phyloP scores from a whole-genome alignment of 2,888 invertebrate genomes.

The Sminthurinus aureus region DNA sequence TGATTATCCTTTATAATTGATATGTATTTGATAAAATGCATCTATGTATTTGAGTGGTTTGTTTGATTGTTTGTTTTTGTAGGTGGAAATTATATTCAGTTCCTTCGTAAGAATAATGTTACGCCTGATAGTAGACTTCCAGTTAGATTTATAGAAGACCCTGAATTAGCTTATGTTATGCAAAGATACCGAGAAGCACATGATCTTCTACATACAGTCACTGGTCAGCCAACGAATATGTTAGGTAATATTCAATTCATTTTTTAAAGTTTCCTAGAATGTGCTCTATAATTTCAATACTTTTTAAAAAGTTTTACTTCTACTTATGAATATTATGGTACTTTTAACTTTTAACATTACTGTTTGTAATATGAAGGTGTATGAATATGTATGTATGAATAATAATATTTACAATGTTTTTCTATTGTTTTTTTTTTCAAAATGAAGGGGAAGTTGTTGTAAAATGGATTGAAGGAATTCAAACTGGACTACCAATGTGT shows the following conservation, averaged over 20 bases:
- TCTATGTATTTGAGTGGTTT: background rate
- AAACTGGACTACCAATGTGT: conserved; percentile 96
- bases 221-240: conserved; percentile 95
- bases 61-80: background rate
- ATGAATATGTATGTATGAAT: too few species aligned
- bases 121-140: conserved; percentile 90
- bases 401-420: background rate
- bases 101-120: conserved; percentile 83
- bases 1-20: background rate
- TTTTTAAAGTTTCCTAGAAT: background rate
- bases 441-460: conserved; percentile 80
- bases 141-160: conserved; percentile 90
- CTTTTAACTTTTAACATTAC: background rate
- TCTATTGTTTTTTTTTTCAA: conserved; percentile 20
- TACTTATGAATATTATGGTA: background rate
- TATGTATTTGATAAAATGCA: background rate
- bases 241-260: conserved; percentile 67
- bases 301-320: background rate
- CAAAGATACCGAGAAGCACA: conserved; percentile 97
- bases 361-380: background rate
- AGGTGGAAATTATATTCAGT: conserved; percentile 78
- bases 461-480: conserved; percentile 98
- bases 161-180: conserved; percentile 93
- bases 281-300: background rate
- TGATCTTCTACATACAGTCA: conserved; percentile 89